phyloP scores from a whole-genome alignment of 2,888 invertebrate genomes.

The Pyrochroa serraticornis region DNA sequence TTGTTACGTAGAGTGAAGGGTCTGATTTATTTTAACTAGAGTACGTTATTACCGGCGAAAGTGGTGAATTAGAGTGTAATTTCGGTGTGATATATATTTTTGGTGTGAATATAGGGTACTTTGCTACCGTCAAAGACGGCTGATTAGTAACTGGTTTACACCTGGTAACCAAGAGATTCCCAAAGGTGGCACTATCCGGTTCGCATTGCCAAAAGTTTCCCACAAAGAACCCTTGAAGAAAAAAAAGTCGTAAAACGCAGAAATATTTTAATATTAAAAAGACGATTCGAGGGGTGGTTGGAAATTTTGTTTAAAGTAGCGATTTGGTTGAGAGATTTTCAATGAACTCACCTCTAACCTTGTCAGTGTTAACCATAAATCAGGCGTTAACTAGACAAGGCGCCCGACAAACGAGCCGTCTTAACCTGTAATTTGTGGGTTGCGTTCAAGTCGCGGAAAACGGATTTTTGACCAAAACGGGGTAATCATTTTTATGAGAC shows the following conservation, averaged over 20 bases:
- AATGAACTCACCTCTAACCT: constrained; percentile 16
- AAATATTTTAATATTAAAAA: constrained; percentile 5
- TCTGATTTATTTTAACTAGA: constrained; percentile 15
- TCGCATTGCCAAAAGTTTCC: neutral
- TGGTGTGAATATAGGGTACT: constrained; percentile 35
- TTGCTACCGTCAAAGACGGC: constrained; percentile 37
- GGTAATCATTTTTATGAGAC: constrained; percentile 22
- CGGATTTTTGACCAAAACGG: constrained; percentile 17
- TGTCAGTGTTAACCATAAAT: constrained; percentile 42
- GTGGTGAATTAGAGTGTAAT: constrained; percentile 32
- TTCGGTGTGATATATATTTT: constrained; percentile 38
- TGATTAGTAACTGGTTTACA: constrained; percentile 43
- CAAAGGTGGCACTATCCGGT: constrained; percentile 1
- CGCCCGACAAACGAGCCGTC: constrained; percentile 56
- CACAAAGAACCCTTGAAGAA: neutral
- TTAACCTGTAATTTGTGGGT: constrained; percentile 53
- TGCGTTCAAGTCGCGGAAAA: constrained; percentile 19
- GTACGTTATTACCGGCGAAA: constrained; percentile 30
- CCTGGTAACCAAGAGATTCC: constrained; percentile 31
- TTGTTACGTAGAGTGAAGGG: neutral
- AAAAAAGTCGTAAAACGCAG: constrained; percentile 10
- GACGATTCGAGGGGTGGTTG: constrained; percentile 1
- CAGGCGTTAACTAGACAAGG: constrained; percentile 56
- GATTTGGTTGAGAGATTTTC: neutral
- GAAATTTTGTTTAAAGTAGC: constrained; percentile 3